Evolutionary conservation across 2,888 invertebrate genomes (phyloP), one percentile per base, ranked within the genome.

Genomic region (Pelosia muscerda): DNA sequence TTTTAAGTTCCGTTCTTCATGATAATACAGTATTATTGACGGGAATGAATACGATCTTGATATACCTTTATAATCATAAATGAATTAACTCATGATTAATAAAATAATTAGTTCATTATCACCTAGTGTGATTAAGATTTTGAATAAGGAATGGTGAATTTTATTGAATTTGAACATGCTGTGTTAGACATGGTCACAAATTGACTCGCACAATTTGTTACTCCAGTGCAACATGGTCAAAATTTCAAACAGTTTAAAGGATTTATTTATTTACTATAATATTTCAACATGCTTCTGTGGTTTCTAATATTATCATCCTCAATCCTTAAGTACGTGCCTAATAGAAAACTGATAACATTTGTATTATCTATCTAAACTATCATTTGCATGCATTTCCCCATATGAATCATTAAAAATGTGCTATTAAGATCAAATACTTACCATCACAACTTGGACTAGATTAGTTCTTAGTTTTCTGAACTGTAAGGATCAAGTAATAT

Each of bases 331-430:
- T 22, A 28, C 1, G 15, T 59, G 53, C n/a, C 59, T 54, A 15
- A 23, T 60, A 34, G 60, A 42, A 59, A 49, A 31, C 57, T 58
- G 28, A 59, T 69, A 75, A 63, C 69, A 77, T 73, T 74, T 59
- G 57, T 71, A 66, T 23, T 26, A 49, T 53, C 60, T 80, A 81
- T 79, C 79, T 71, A 61, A 61, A 68, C 74, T 65, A 74, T 79
- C 71, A 81, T 76, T 79, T 72, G 74, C 76, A 71, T 65, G 64
- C 59, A 74, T 77, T 79, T 75, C 13, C 69, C 62, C 71, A 73
- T 67, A 76, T 77, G 74, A 71, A 77, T 77, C 79, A 81, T 81
- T 81, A 79, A 81, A 81, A 81, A 79, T 73, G 77, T 67, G 53
- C 79, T 67, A 75, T 80, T 75, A 80, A 71, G 64, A 67, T 69